These are phyloP conservation scores for Tragulus kanchil DNA, from an alignment of 2,113 vertebrate genomes.

Conservation along the genomic window DNA sequence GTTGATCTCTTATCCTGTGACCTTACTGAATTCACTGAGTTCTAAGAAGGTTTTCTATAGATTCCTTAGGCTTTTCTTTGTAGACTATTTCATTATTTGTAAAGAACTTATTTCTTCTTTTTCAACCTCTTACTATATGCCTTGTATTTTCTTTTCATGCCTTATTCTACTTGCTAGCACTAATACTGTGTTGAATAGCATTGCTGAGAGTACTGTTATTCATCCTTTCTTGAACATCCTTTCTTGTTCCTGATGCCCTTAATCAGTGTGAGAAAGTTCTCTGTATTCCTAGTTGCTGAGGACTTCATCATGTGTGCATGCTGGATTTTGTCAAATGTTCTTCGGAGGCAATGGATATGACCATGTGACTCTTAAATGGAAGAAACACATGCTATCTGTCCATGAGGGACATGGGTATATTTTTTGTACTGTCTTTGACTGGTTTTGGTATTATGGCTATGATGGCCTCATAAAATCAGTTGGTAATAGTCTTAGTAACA, in stretches of 20 bases:
- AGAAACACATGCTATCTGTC: neutral
- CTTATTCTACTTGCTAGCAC: neutral
- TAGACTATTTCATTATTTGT: neutral
- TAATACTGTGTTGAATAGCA: neutral
- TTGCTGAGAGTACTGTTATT: neutral
- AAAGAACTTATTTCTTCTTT: neutral
- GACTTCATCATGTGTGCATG: neutral
- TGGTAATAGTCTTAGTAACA: constrained; percentile 1
- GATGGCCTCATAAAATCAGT: neutral
- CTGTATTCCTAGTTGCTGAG: neutral
- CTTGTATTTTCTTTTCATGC: neutral
- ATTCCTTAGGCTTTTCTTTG: neutral
- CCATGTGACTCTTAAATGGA: neutral
- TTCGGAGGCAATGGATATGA: neutral
- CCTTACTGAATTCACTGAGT: neutral
- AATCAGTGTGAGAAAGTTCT: neutral
- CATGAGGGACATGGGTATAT: neutral
- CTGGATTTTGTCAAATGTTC: neutral
- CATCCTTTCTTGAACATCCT: too few relatives aligned
- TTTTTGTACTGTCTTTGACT: neutral
- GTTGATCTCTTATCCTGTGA: neutral
- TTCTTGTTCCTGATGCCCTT: neutral
- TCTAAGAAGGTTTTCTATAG: neutral
- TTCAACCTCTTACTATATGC: neutral
- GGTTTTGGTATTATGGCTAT: neutral